Percentiles rank a stretch among this genome's conserved stretches.
Evolutionary conservation across 2,113 vertebrate genomes (phyloP).

Genomic region (Vimba vimba): DNA sequence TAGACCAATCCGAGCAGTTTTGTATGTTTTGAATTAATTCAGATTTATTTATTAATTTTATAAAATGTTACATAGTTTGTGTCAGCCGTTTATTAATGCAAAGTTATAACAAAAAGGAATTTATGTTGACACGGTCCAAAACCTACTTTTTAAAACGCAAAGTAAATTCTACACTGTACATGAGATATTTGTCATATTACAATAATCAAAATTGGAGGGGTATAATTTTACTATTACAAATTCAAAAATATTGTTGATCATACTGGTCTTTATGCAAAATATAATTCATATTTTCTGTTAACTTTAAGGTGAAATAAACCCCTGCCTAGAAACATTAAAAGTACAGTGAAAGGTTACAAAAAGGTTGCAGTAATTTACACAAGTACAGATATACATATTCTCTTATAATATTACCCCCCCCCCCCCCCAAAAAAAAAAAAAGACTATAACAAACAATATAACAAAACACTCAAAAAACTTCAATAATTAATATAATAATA

Average conservation of each 20-base stretch:
- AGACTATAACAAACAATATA: constrained; percentile 28
- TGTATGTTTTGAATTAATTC: not conserved
- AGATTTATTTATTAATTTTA: not conserved
- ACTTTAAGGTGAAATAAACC: not conserved
- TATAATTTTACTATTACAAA: not conserved
- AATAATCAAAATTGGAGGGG: not conserved
- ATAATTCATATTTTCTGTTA: not conserved
- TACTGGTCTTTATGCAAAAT: not conserved
- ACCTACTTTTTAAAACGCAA: not conserved
- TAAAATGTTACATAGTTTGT: not conserved
- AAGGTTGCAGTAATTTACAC: not conserved
- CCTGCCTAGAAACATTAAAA: not conserved
- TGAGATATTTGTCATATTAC: not conserved
- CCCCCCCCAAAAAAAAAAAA: not conserved
- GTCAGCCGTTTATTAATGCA: not conserved
- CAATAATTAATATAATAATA: constrained; percentile 45
- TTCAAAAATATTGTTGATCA: not conserved
- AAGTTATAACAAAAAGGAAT: not conserved
- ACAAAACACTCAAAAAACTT: no score
- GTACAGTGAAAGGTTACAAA: not conserved
- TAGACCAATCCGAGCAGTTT: not conserved
- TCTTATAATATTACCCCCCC: constrained; percentile 9
- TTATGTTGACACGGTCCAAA: not conserved
- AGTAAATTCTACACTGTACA: not conserved
- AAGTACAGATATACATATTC: not conserved